Base-by-base conservation (phyloP, 2,797 vertebrate species). In the Brachyrhaphis roseni region DNA sequence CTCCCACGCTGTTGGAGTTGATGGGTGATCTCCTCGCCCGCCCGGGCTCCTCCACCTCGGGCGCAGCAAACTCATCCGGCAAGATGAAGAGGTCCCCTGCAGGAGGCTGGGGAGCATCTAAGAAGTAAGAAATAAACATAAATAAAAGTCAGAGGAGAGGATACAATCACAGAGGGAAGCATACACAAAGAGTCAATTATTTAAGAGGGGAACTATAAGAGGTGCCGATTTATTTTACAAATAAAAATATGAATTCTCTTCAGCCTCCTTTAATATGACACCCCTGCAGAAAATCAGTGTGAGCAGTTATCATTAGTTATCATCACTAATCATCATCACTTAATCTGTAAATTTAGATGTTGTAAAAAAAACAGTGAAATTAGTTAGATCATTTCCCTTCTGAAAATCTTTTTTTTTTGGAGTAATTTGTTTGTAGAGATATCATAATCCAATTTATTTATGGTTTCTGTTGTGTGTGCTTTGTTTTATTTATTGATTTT, bases 51-150 rank as follows among this genome's bases (percentile, higher is more conserved):
- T 92, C 89, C 2, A 13, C 83, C 7, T 81, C 86, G 0, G 90
- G 82, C 20, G 86, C 83, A 31, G 89, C 93, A 10, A 97, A 97
- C 91, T 98, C 97, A 78, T 99, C 97, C 0, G 96, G 92, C 90
- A 93, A 95, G 84, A 96, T 86, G 80, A 96, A 97, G 1, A 81
- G 84, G 74, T 97, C 96, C 81, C 94, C 95, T 31, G 91, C 76
- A 34, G 97, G 97, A 89, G 97, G 96, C 82, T 96, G 95, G 82
- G 97, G 97, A 91, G 97, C 89, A 87, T 97, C 98, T 99, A 90
- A 72, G 5, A 85, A 80, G 75, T 47, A 47, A 16, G 1, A 47
- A 16, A 47, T 16, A 16, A 47, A 47, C 1, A 47, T 16, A 46
- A 75, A 55, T 45, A 76, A 78, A 89, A 89, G 85, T 82, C 78